Evolutionary conservation across 2,797 vertebrate genomes (phyloP), one percentile per base, ranked within the genome.

Genomic region (Enteromius viviparus): DNA sequence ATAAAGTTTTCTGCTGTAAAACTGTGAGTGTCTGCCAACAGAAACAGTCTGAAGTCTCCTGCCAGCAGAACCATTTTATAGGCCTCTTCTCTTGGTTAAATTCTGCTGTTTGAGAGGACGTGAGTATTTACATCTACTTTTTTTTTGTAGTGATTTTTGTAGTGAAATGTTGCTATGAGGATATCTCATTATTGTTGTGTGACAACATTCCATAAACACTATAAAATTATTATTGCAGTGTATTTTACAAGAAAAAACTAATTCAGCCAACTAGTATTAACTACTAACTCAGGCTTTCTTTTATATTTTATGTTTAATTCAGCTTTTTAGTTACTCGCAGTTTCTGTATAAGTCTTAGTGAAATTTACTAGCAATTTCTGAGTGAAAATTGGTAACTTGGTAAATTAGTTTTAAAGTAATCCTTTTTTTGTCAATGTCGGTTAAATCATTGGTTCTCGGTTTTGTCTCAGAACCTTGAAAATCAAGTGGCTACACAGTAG

Each of bases 1-100:
- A 71, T 58, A 71, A 71, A 71, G 10, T 7, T 11, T 69, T 66
- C 55, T 80, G 69, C 47, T 60, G 66, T 71, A 58, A 80, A 71
- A n/a, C 37, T 42, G 15, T 11, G 26, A 80, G 23, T 1, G 37
- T 51, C 17, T 55, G 72, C 78, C 78, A 80, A 60, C 62, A 71
- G 53, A 70, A 64, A 72, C 68, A 72, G 45, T 60, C 72, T 55
- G 69, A 62, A 29, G 45, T 14, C 66, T 78, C 65, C 14, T 71
- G 53, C 53, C 65, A 53, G 66, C 45, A 71, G 29, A 23, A 29
- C 49, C 15, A 23, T 49, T 83, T 60, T 49, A 83, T 47, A 42
- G 23, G 11, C 40, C 14, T 53, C 3, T 5, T 26, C 60, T 51
- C n/a, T 64, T 76, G 47, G 47, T 76, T 40, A 40, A 53, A 76